Conservation (phyloP, 1,140 invertebrate genomes). For the Drosophila nasuta region DNA sequence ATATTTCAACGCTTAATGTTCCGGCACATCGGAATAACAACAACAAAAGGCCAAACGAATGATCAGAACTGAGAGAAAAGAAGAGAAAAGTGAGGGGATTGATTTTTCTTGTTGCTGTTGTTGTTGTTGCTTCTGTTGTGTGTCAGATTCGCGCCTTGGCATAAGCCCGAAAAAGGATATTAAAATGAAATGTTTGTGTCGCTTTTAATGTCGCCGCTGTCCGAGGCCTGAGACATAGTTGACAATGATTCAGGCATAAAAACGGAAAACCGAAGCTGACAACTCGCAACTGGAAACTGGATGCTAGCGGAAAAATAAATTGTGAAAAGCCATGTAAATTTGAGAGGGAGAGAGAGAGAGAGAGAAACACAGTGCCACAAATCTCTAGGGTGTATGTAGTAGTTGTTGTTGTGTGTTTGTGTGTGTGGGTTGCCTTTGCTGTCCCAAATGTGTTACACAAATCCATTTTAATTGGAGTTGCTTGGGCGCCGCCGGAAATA, state of each 20-base stretch:
- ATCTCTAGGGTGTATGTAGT: slow-evolving; percentile 61
- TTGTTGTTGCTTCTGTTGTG: slow-evolving; percentile 18
- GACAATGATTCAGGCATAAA: slow-evolving; percentile 53
- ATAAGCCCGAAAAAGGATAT: slow-evolving; percentile 54
- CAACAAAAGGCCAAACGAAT: slow-evolving; percentile 18
- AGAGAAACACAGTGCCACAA: slow-evolving; percentile 16
- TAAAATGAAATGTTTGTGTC: slow-evolving; percentile 78
- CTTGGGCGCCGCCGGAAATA: slow-evolving; percentile 55
- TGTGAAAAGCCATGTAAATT: slow-evolving; percentile 29
- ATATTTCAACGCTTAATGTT: slow-evolving; percentile 69
- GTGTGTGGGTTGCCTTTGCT: slow-evolving; percentile 14
- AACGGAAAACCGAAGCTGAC: slow-evolving; percentile 40
- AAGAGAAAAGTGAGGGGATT: not conserved
- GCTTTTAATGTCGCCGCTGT: slow-evolving; percentile 56
- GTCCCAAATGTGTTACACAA: slow-evolving; percentile 69
- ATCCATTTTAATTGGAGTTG: slow-evolving; percentile 79
- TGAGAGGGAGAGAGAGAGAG: not conserved
- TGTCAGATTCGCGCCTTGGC: slow-evolving; percentile 33
- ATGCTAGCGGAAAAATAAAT: slow-evolving; percentile 18
- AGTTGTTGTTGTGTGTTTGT: slow-evolving; percentile 49
- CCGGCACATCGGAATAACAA: slow-evolving; percentile 33
- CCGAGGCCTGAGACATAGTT: slow-evolving; percentile 51
- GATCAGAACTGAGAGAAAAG: slow-evolving; percentile 8
- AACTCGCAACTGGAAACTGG: slow-evolving; percentile 8
- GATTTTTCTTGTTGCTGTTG: not conserved